These are phyloP conservation scores for Gryllus longicercus DNA, from an alignment of 2,888 invertebrate genomes.

Conservation along the genomic window DNA sequence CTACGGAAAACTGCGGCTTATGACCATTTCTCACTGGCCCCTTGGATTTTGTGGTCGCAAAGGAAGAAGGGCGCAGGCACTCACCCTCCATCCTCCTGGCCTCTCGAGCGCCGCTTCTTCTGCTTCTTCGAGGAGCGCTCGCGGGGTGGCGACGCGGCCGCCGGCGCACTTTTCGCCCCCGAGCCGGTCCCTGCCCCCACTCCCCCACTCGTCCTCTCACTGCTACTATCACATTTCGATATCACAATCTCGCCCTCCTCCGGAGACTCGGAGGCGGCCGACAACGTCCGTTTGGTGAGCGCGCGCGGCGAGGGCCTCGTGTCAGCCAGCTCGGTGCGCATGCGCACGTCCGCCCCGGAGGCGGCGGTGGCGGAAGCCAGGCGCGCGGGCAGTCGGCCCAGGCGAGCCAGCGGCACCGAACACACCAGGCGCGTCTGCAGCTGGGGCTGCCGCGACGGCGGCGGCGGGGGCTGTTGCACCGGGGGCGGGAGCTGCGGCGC, in stretches of 20 bases:
- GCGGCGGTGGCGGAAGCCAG: neutral
- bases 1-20: too few relatives aligned
- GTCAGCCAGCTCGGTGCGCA: conserved; percentile 51
- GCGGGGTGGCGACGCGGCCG: neutral
- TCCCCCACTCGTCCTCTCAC: conserved; percentile 17
- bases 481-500: neutral
- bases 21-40: too few relatives aligned
- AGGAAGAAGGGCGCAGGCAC: neutral
- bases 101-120: conserved; percentile 26
- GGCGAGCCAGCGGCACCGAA: conserved; percentile 22
- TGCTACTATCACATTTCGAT: conserved; percentile 36
- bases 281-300: conserved; percentile 22
- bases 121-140: conserved; percentile 30
- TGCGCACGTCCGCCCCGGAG: conserved; percentile 48
- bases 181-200: neutral
- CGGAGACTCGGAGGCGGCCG: conserved; percentile 25
- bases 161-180: neutral
- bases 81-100: neutral
- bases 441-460: neutral
- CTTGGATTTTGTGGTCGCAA: too few relatives aligned
- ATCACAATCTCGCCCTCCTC: conserved; percentile 31
- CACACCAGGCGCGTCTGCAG: neutral
- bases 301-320: conserved; percentile 46
- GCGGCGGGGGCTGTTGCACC: neutral
- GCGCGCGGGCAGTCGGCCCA: conserved; percentile 21